These are phyloP conservation scores for Ivindomyrus marchei DNA, from an alignment of 2,113 vertebrate genomes.

Conservation along the genomic window DNA sequence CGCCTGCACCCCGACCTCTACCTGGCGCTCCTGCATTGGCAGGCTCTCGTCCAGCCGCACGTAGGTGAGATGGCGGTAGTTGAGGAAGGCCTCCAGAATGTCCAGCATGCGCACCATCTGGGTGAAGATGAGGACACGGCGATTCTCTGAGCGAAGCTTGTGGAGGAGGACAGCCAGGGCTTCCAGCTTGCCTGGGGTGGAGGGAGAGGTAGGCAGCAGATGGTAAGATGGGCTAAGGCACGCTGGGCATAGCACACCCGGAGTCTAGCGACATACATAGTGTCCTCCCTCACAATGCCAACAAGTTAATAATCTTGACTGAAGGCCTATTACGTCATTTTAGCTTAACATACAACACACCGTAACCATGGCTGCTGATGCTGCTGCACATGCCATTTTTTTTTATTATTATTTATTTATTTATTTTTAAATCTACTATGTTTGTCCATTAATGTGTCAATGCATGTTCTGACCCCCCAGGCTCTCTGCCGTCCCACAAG, in stretches of 20 bases:
- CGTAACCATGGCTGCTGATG: too few relatives aligned
- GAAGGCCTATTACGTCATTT: not conserved
- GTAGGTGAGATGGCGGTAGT: slow-evolving; percentile 79
- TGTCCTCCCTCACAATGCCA: not conserved
- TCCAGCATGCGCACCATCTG: slow-evolving; percentile 77
- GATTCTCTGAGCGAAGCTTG: slow-evolving; percentile 79
- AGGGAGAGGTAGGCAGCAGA: not conserved
- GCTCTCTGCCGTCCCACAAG: too few relatives aligned
- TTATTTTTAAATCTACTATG: too few relatives aligned
- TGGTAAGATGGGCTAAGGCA: not conserved
- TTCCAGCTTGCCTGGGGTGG: slow-evolving; percentile 80
- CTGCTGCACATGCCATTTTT: too few relatives aligned
- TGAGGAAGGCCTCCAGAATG: slow-evolving; percentile 74
- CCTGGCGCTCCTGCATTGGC: slow-evolving; percentile 77
- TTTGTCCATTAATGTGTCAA: too few relatives aligned
- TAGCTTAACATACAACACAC: not conserved
- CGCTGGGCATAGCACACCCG: not conserved
- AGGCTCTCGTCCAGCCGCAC: slow-evolving; percentile 87
- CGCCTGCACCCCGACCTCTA: slow-evolving; percentile 34
- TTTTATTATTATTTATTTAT: too few relatives aligned
- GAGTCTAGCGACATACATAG: not conserved
- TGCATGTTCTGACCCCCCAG: too few relatives aligned
- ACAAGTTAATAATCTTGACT: not conserved
- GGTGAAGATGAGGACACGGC: slow-evolving; percentile 84
- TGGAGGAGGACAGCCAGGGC: slow-evolving; percentile 84